Evolutionary conservation across 2,888 invertebrate species (phyloP), one percentile per base, ranked within the genome.

Genomic region (Imbricaverruca yamaguchii): DNA sequence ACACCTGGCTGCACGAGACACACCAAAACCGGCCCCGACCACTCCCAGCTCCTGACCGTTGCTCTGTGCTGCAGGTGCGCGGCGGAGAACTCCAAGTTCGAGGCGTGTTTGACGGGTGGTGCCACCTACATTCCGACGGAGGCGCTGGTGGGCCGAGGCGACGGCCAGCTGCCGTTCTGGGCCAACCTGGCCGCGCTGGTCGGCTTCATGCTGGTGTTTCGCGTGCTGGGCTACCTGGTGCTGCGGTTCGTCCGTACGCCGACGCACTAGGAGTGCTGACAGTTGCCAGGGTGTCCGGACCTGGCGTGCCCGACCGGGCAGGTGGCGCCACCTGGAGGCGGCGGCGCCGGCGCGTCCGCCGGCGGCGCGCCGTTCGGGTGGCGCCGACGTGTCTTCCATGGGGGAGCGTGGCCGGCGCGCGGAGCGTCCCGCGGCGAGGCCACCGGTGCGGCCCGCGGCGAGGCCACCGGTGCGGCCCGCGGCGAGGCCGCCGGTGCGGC

Each of bases 141-240:
- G 83, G 91, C 91, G 84, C 92, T 93, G 84, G 87, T 93, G 84
- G 90, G 90, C 82, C 91, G 92, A 85, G 91, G 91, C 81, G 90
- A 91, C 53, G 89, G 89, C 9, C 82, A 84, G 84, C 86, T 90
- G 83, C 92, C 93, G 21, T 88, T 93, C 39, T 93, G 93, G 93
- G 90, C 92, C 82, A 93, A 93, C 87, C 92, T 92, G 21, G 87
- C 92, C 82, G 91, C 93, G 80, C 89, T 93, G 82, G 85, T 93
- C 85, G 90, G 91, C 85, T 93, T 93, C 88, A 89, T 93, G 84
- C 86, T 92, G 84, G 90, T 92, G 84, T 93, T 93, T 88, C 90
- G 93, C 84, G 88, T 91, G 81, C 88, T 93, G 83, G 93, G 93
- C 83, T 93, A 93, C 87, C 88, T 92, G 84, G 92, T 93, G 83